Conservation (phyloP, 2,888 invertebrate genomes). For the Enchytraeus crypticus region DNA sequence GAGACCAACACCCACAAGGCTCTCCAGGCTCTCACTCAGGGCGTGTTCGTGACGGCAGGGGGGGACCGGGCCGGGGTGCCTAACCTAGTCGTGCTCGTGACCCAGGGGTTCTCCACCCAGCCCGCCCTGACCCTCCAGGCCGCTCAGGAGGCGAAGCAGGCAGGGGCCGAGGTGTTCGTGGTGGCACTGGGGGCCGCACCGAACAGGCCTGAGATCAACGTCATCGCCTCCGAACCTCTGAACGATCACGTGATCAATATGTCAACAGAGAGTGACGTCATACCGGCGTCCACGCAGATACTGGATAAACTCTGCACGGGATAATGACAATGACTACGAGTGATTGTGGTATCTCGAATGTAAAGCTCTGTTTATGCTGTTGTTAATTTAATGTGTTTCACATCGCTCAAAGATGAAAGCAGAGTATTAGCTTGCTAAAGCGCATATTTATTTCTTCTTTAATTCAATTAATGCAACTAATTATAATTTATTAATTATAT, state of each 20-base stretch:
- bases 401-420: too few relatives aligned
- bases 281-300: background rate
- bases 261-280: background rate
- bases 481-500: too few relatives aligned
- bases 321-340: background rate
- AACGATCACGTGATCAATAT: background rate
- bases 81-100: conserved; percentile 35
- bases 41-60: conserved; percentile 10
- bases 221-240: background rate
- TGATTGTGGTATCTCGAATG: too few relatives aligned
- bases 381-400: too few relatives aligned
- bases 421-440: too few relatives aligned
- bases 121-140: conserved; percentile 35
- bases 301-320: background rate
- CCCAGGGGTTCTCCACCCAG: conserved; percentile 39
- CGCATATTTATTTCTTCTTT: too few relatives aligned
- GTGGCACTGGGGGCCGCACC: conserved; percentile 20
- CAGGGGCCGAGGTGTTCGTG: conserved; percentile 14
- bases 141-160: conserved; percentile 22
- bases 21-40: conserved; percentile 8
- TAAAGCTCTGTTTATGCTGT: too few relatives aligned
- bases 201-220: conserved; percentile 12
- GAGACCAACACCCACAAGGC: conserved; percentile 12
- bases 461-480: too few relatives aligned
- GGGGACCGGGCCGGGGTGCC: conserved; percentile 8